A percentile compares a stretch with the other conserved stretches of the same genome.
phyloP scores from a whole-genome alignment of 1,140 invertebrate species.

The Drosophila malerkotliana region DNA sequence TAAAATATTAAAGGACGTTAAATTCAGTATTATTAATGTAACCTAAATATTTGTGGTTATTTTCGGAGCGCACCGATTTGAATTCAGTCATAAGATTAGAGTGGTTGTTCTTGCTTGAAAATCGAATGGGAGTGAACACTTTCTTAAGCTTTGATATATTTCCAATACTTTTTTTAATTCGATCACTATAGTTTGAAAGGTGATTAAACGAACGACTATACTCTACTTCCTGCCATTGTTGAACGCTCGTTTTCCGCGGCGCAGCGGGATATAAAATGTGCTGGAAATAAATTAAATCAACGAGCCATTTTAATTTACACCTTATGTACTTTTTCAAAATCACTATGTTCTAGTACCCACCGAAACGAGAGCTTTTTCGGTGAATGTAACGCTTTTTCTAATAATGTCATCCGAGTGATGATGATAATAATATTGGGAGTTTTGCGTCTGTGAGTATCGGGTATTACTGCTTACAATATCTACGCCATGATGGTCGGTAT shows the following conservation, averaged over 20 bases:
- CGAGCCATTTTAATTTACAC: background rate
- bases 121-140: constrained; percentile 41
- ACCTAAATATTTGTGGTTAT: constrained; percentile 40
- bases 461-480: constrained; percentile 59
- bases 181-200: constrained; percentile 51
- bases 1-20: constrained; percentile 43
- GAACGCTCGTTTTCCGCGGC: constrained; percentile 33
- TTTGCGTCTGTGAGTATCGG: constrained; percentile 63
- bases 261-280: constrained; percentile 50
- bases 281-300: constrained; percentile 22
- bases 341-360: constrained; percentile 20
- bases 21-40: constrained; percentile 51
- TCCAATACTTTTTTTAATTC: constrained; percentile 48
- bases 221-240: constrained; percentile 45
- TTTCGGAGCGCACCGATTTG: constrained; percentile 27
- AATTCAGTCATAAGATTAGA: constrained; percentile 36
- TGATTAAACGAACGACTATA: constrained; percentile 51
- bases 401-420: constrained; percentile 79
- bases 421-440: constrained; percentile 72
- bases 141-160: constrained; percentile 37
- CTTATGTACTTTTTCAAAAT: background rate
- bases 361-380: constrained; percentile 49
- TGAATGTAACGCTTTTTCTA: constrained; percentile 52
- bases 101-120: constrained; percentile 45
- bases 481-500: constrained; percentile 45